These are phyloP conservation scores for Percopsis omiscomaycus DNA, from an alignment of 2,797 vertebrate genomes.

Conservation along the genomic window DNA sequence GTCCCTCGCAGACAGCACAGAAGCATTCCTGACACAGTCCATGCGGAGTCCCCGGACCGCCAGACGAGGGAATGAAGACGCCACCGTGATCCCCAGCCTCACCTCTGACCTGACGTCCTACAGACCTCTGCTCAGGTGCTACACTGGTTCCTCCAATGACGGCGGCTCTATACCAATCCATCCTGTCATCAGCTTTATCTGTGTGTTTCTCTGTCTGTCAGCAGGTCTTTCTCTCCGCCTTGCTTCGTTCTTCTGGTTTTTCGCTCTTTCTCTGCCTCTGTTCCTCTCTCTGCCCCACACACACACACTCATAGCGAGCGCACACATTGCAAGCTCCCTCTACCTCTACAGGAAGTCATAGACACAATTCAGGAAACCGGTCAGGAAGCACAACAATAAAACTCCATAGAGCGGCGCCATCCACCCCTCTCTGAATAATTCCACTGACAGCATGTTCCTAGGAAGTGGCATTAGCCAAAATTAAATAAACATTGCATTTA, in stretches of 20 bases:
- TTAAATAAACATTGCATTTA: too few species aligned
- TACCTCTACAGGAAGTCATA: conserved; percentile 35
- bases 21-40: conserved; percentile 37
- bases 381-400: conserved; percentile 16
- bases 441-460: conserved; percentile 1
- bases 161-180: not conserved
- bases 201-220: not conserved
- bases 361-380: conserved; percentile 37
- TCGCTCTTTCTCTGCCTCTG: conserved; percentile 3
- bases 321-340: not conserved
- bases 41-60: conserved; percentile 25
- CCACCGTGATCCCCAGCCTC: conserved; percentile 41
- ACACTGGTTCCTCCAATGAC: conserved; percentile 52
- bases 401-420: not conserved
- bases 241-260: not conserved
- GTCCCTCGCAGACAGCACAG: conserved; percentile 40
- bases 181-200: not conserved
- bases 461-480: not conserved
- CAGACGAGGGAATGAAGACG: conserved; percentile 50
- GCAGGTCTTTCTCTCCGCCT: not conserved
- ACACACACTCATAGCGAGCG: not conserved
- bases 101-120: conserved; percentile 65
- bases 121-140: conserved; percentile 63
- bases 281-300: not conserved
- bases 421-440: not conserved